Evolutionary conservation across 2,888 invertebrate genomes (phyloP), one percentile per base, ranked within the genome.

Genomic region (Sipha maydis): DNA sequence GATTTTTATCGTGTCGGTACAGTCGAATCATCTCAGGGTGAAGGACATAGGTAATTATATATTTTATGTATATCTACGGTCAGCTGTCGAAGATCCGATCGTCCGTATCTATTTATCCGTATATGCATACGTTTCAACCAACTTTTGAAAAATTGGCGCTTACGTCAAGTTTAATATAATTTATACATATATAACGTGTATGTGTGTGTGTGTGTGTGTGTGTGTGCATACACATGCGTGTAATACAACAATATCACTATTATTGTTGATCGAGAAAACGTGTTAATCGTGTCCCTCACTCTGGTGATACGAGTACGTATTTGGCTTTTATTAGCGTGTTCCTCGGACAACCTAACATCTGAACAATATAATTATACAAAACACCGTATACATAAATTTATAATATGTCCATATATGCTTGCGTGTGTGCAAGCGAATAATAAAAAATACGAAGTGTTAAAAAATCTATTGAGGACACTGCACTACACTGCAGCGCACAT

Each of bases 11-110:
- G 69, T 0, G 41, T 25, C 69, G 69, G 54, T 69, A 77, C 67
- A 41, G 77, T 7, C 85, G 9, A 77, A 41, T 85, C 67, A 69
- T 77, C 77, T 77, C 85, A 85, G 85, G 85, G 85, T 69, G 85
- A 85, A 85, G 85, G 85, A 85, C 85, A 25, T 34, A 2, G 4
- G 67, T 85, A 61, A 76, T 76, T 56, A 14, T 48, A 14, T 14
- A 48, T 14, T 1, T 11, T 48, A 48, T 14, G 14, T 14, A 14
- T 38, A 28, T 3, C 1, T 38, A n/a, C 38, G 7, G 61, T 48
- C 14, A 19, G 28, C 41, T 69, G 69, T 17, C 82, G 41, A 41
- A 67, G 34, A 73, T 34, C 69, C 38, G 34, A 73, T 21, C 1
- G 21, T 73, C 19, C 38, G 28, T 41, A 41, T 41, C 38, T 41